Evolutionary conservation across 53 echinoderm and acorn worm genomes (phyloP), one percentile per base, ranked within the genome.

Genomic region (Hippasteria phrygiana): DNA sequence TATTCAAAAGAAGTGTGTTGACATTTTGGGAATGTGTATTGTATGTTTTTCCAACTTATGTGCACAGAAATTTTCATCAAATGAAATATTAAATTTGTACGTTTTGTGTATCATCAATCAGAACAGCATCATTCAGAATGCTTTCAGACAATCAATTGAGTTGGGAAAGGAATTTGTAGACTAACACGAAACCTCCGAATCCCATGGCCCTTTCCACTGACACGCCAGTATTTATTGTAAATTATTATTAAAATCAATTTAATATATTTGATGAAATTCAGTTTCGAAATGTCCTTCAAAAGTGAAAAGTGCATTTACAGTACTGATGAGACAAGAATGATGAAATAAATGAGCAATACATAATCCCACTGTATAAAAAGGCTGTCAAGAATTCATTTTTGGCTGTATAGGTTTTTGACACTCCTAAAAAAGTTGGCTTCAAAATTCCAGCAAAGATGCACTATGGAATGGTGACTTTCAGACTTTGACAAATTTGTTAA

Each of bases 321-420:
- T 45, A 85, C 50, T 48, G 75, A 75, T 0, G 36, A 32, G 40
- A 69, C 11, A 62, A 59, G 17, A 71, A 51, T 33, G 53, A 85
- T 70, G 71, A 85, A 70, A 32, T 48, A 75, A 75, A 75, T 85
- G 50, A 85, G 85, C 85, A 85, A 85, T 85, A 85, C 85, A 85
- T 85, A 47, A 70, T 70, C 81, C 81, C 81, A 63, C n/a, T n/a
- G n/a, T n/a, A n/a, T n/a, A n/a, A n/a, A n/a, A n/a, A n/a, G n/a
- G n/a, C n/a, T n/a, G n/a, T n/a, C n/a, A n/a, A n/a, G n/a, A n/a
- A n/a, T n/a, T n/a, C n/a, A n/a, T n/a, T n/a, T n/a, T n/a, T n/a
- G n/a, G n/a, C n/a, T n/a, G n/a, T n/a, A n/a, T n/a, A n/a, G n/a
- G n/a, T n/a, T n/a, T n/a, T n/a, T n/a, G n/a, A n/a, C n/a, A n/a